Conservation (phyloP, 2,113 vertebrate genomes). For the Hippocampus guttulatus region DNA sequence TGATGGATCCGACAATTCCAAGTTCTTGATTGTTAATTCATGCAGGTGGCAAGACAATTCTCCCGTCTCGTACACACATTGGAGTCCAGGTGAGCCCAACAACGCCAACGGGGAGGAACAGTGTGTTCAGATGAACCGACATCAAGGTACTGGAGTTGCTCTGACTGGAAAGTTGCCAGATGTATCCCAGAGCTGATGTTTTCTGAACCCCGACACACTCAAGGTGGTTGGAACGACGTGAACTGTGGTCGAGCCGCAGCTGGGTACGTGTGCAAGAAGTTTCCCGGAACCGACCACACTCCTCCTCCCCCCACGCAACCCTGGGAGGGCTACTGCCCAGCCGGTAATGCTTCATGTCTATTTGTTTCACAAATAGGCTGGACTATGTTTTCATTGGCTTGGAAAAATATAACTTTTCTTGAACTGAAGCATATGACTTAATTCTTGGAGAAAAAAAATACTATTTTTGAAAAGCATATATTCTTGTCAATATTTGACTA, state of each 20-base stretch:
- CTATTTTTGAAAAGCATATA: too few species aligned
- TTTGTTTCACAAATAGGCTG: too few species aligned
- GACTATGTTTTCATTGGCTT: too few species aligned
- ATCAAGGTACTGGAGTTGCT: conserved; percentile 56
- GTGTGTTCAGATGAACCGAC: conserved; percentile 74
- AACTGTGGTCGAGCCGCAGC: conserved; percentile 69
- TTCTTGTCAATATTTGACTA: too few species aligned
- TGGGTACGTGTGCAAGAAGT: conserved; percentile 76
- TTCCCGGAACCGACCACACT: conserved; percentile 61
- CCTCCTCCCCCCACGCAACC: conserved; percentile 70
- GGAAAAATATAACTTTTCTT: too few species aligned
- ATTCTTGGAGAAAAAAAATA: too few species aligned
- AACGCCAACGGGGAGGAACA: conserved; percentile 74
- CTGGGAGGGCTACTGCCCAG: conserved; percentile 74
- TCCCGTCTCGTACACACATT: conserved; percentile 69
- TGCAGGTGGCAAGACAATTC: conserved; percentile 69
- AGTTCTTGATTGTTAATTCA: not conserved
- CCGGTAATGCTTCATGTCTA: conserved; percentile 43
- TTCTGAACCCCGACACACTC: not conserved
- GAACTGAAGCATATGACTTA: too few species aligned
- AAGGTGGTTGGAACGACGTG: conserved; percentile 74
- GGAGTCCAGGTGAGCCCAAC: conserved; percentile 73
- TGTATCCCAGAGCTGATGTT: not conserved
- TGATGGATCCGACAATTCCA: not conserved
- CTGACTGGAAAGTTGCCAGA: not conserved